Conservation (phyloP, 2,797 vertebrate genomes). For the Semaprochilodus insignis region DNA sequence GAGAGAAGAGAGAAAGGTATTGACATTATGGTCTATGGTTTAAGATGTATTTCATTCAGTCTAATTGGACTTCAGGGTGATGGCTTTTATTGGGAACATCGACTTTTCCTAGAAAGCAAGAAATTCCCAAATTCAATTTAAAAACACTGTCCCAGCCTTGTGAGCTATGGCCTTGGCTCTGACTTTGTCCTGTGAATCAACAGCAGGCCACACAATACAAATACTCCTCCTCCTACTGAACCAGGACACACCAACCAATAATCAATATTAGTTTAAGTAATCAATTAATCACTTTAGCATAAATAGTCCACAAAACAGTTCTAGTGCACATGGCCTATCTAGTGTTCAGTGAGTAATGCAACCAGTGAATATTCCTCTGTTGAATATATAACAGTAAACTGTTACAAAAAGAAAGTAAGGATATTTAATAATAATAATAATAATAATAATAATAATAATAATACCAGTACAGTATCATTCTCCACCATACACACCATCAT, state of each 20-base stretch:
- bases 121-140: conserved; percentile 33
- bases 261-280: neutral
- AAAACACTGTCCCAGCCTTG: neutral
- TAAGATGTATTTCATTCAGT: conserved; percentile 31
- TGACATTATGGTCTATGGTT: neutral
- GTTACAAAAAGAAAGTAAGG: too few species aligned
- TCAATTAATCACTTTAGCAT: neutral
- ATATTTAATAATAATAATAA: too few species aligned
- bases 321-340: too few species aligned
- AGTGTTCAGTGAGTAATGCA: too few species aligned
- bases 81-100: neutral
- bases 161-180: conserved; percentile 19
- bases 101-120: conserved; percentile 11
- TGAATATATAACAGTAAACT: too few species aligned
- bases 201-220: neutral
- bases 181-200: conserved; percentile 11
- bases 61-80: conserved; percentile 18
- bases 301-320: neutral
- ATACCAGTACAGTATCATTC: too few species aligned
- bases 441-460: too few species aligned
- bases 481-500: too few species aligned
- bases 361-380: too few species aligned
- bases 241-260: neutral
- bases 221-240: neutral
- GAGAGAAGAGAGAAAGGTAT: neutral